Evolutionary conservation across 37 sponge, comb jelly and placozoan species (phyloP).

Genomic region (Halichondria panicea): DNA sequence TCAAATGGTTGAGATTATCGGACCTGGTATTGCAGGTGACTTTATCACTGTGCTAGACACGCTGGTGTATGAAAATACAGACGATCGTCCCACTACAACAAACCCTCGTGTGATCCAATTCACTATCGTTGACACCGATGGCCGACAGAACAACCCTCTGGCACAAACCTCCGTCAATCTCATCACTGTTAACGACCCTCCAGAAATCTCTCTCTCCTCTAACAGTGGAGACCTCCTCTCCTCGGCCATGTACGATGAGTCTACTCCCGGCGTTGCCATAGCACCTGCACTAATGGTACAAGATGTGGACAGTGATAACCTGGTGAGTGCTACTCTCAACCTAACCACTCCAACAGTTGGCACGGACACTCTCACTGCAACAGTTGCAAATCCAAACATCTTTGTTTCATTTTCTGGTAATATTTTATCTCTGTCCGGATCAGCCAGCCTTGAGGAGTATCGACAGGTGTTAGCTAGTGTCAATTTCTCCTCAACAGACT

Average conservation of each 20-base stretch:
- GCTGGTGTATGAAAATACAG: slow-evolving; percentile 36
- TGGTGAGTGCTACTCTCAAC: slow-evolving; percentile 37
- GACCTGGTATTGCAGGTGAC: slow-evolving; percentile 50
- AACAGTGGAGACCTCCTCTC: background rate
- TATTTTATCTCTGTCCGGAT: slow-evolving; percentile 39
- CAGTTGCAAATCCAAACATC: background rate
- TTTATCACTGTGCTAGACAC: slow-evolving; percentile 24
- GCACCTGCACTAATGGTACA: slow-evolving; percentile 12
- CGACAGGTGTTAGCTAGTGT: slow-evolving; percentile 20
- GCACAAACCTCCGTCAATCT: slow-evolving; percentile 25
- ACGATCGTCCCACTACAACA: slow-evolving; percentile 20
- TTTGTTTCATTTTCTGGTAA: background rate
- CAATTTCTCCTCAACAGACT: slow-evolving; percentile 43
- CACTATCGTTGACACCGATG: slow-evolving; percentile 48
- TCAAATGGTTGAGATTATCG: slow-evolving; percentile 16
- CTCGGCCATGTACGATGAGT: slow-evolving; percentile 30
- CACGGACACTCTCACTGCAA: slow-evolving; percentile 8
- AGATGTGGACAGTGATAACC: slow-evolving; percentile 54
- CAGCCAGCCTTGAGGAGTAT: slow-evolving; percentile 37
- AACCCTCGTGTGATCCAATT: slow-evolving; percentile 23
- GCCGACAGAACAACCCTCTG: slow-evolving; percentile 17
- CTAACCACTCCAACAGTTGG: slow-evolving; percentile 16
- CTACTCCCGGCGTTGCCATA: slow-evolving; percentile 1
- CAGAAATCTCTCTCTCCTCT: slow-evolving; percentile 3
- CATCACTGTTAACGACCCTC: slow-evolving; percentile 42